Base-by-base conservation (phyloP, 1,140 invertebrate genomes). In the Brachionus calyciflorus region DNA sequence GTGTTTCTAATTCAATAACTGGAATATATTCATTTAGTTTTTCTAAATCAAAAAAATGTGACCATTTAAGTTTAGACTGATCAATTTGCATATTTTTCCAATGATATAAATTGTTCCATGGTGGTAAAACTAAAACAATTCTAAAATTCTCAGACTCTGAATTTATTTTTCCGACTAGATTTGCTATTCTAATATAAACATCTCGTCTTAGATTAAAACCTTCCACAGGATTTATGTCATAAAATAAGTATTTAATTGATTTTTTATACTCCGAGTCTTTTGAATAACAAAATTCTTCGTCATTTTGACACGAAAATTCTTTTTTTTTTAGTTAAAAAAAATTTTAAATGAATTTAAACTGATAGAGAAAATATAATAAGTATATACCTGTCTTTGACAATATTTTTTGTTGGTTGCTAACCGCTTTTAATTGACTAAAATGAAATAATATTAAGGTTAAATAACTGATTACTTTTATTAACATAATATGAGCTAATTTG, bases 121-220 rank as follows among this genome's bases (percentile, higher is more conserved):
- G 93, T 28, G 95, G 95, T 78, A 98, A 75, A 73, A 89, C 88
- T 70, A 89, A 80, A 57, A 85, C 83, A 87, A 88, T 89, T 9
- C 84, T 80, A 19, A 82, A 80, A 44, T 83, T 78, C 12, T 87
- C 85, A 82, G 85, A 82, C 4, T 57, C 26, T 30, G 4, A 33
- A 14, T 41, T 46, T 57, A 92, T 85, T 77, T 88, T 87, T 80
- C 88, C 87, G 0, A 92, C 86, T 79, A 96, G 89, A 65, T 91
- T 90, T 12, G 94, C 93, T 80, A 96, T 87, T 80, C 96, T 87
- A 85, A 98, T 89, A 80, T 94, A 98, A 9, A 98, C 95, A 88
- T 98, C 96, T 78, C 95, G 87, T 60, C 94, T 86, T 77, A 99
- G 87, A 87, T 99, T 99, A 82, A 99, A 98, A 0, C 96, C 96